phyloP scores from a whole-genome alignment of 2,113 vertebrate genomes.

The Galemys pyrenaicus region DNA sequence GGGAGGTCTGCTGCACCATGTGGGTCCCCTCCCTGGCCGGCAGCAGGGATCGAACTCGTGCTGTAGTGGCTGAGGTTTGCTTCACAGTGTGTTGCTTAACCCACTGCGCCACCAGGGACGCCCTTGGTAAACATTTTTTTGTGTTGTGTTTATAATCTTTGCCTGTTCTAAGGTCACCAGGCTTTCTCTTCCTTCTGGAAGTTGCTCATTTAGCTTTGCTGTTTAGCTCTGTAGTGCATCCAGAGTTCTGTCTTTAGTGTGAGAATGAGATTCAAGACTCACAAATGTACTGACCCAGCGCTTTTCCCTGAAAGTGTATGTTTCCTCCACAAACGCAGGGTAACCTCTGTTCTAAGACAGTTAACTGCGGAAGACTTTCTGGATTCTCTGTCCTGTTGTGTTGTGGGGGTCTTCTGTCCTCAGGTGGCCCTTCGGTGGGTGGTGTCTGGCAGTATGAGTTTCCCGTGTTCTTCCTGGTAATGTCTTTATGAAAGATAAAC shows the following conservation, averaged over 20 bases:
- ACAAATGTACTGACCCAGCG: neutral
- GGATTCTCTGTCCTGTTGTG: neutral
- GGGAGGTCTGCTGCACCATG: too few relatives aligned
- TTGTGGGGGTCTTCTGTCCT: neutral
- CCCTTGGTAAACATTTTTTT: neutral
- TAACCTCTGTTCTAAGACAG: neutral
- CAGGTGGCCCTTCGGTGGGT: neutral
- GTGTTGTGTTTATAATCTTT: conserved; percentile 13
- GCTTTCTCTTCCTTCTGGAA: conserved; percentile 7
- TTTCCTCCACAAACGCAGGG: neutral
- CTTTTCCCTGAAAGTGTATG: neutral
- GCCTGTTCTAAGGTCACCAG: neutral
- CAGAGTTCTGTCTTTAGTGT: neutral
- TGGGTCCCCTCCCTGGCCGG: too few relatives aligned
- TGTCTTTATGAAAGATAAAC: neutral
- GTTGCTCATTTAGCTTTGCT: neutral
- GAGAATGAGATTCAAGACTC: neutral
- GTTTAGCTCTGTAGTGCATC: neutral
- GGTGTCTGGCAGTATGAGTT: neutral
- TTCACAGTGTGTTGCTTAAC: too few relatives aligned
- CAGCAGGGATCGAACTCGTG: too few relatives aligned
- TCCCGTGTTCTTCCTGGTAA: neutral
- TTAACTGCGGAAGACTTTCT: neutral
- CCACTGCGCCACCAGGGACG: too few relatives aligned
- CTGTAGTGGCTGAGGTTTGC: too few relatives aligned